These are phyloP conservation scores for Elaphurus davidianus DNA, from an alignment of 2,113 vertebrate species.

Conservation along the genomic window DNA sequence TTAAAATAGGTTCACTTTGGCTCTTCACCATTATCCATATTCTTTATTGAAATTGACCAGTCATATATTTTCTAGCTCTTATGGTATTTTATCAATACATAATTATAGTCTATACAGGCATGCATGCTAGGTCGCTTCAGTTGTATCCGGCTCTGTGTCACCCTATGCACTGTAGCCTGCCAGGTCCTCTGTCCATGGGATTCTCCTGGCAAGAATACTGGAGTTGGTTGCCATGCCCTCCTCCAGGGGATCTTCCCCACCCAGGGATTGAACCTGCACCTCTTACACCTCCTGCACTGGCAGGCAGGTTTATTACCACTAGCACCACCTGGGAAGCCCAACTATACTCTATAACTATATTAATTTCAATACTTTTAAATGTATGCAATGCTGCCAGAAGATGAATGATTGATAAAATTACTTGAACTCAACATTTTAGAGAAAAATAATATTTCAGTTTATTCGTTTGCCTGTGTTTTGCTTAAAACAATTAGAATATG, in stretches of 20 bases:
- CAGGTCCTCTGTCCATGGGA: neutral
- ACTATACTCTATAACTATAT: neutral
- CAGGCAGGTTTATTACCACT: neutral
- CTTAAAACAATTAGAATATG: neutral
- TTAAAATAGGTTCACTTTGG: neutral
- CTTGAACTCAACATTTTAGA: neutral
- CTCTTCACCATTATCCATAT: neutral
- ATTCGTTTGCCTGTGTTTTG: neutral
- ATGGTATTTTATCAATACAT: neutral
- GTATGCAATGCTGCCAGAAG: neutral
- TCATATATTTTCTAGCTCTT: neutral
- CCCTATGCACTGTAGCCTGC: neutral
- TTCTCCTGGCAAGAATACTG: neutral
- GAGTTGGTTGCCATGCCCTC: neutral
- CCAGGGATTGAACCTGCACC: neutral
- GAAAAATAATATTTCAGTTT: neutral
- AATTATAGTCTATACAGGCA: neutral
- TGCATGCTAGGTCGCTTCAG: neutral
- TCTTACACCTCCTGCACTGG: neutral
- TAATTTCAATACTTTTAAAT: neutral
- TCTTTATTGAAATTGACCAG: neutral
- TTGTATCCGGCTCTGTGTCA: fast-evolving
- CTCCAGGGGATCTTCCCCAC: neutral
- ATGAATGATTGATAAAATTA: neutral
- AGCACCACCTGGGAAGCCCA: neutral